Evolutionary conservation across 1,140 invertebrate genomes (phyloP).

Genomic region (Ridgeia piscesae): DNA sequence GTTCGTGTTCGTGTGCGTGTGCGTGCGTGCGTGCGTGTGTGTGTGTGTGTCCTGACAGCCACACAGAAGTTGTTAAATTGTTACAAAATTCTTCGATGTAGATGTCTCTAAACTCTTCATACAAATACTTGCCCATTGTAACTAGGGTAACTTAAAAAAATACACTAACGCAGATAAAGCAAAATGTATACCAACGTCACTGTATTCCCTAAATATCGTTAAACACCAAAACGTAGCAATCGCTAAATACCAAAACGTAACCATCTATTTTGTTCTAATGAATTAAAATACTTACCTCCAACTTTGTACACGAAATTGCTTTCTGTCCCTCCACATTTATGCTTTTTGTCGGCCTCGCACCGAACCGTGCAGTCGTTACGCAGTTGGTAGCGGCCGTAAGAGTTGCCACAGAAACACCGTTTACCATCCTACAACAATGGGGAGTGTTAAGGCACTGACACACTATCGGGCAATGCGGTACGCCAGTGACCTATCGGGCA

Average conservation of each 20-base stretch:
- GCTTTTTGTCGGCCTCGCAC: not conserved
- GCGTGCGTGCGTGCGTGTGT: not conserved
- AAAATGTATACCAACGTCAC: not conserved
- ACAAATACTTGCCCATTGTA: not conserved
- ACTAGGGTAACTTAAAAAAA: not conserved
- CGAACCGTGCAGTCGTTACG: not conserved
- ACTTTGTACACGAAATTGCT: not conserved
- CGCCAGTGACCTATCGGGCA: too few species aligned
- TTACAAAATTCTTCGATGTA: not conserved
- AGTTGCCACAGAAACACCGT: conserved; percentile 21
- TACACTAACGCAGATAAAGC: not conserved
- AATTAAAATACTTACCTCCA: not conserved
- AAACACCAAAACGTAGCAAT: not conserved
- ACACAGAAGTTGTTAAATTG: not conserved
- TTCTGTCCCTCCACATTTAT: not conserved
- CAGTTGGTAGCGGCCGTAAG: conserved; percentile 17
- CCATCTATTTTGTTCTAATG: not conserved
- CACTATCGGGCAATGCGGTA: too few species aligned
- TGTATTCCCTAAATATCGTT: not conserved
- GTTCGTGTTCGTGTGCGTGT: not conserved
- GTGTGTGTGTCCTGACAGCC: not conserved
- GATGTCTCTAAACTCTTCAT: not conserved
- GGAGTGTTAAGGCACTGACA: too few species aligned
- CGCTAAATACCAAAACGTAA: not conserved
- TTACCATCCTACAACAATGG: not conserved